Evolutionary conservation across 1,140 invertebrate genomes (phyloP).

Genomic region (Heliconius eleuchia): DNA sequence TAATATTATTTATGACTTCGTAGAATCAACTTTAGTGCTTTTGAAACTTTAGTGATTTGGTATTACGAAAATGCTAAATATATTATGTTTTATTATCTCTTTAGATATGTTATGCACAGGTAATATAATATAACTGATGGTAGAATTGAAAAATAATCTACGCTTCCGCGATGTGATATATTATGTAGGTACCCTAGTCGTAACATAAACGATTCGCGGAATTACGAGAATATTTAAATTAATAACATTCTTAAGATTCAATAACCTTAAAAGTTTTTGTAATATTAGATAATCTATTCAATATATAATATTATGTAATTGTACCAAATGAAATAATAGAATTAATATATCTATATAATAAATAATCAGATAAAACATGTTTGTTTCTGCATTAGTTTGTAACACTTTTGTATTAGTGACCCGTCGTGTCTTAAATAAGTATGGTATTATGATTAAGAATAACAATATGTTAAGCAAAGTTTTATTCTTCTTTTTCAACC

Average conservation of each 20-base stretch:
- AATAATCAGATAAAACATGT: slow-evolving; percentile 12
- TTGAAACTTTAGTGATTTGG: not conserved
- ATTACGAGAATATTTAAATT: slow-evolving; percentile 1
- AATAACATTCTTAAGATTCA: not conserved
- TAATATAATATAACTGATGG: slow-evolving; percentile 27
- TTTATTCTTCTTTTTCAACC: no score
- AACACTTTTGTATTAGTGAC: not conserved
- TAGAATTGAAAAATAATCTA: slow-evolving; percentile 26
- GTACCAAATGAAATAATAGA: not conserved
- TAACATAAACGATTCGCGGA: slow-evolving; percentile 4
- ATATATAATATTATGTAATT: not conserved
- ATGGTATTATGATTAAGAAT: not conserved
- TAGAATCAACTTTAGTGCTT: slow-evolving; percentile 38
- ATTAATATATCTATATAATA: not conserved
- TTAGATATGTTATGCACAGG: slow-evolving; percentile 31
- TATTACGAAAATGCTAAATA: slow-evolving; percentile 1
- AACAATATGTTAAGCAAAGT: no score
- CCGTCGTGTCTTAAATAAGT: not conserved
- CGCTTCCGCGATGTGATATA: slow-evolving; percentile 18
- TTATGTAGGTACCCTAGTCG: slow-evolving; percentile 7
- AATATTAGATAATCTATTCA: not conserved
- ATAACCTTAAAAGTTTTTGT: not conserved
- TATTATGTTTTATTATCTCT: slow-evolving; percentile 43
- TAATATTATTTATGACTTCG: slow-evolving; percentile 46
- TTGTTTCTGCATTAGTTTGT: not conserved